Percentiles rank a stretch among this genome's conserved stretches.
phyloP scores from a whole-genome alignment of 2,113 vertebrate genomes.

The Dromaius novaehollandiae region DNA sequence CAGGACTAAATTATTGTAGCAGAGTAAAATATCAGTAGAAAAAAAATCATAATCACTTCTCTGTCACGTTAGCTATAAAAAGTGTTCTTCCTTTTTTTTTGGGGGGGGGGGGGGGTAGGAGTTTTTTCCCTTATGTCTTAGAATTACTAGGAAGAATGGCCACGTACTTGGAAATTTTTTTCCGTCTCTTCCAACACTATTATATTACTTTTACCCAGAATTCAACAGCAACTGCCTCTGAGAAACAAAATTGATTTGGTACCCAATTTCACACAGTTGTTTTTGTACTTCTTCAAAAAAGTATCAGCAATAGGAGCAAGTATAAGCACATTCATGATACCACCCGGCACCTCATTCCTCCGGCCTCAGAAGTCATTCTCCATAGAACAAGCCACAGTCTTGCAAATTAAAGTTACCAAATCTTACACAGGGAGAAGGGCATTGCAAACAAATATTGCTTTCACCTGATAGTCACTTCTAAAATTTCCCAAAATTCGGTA shows the following conservation, averaged over 20 bases:
- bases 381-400: neutral
- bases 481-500: neutral
- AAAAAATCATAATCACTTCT: neutral
- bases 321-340: neutral
- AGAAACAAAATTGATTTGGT: neutral
- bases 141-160: neutral
- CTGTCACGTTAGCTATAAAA: neutral
- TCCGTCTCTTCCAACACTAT: neutral
- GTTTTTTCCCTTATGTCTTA: neutral
- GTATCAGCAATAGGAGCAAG: neutral
- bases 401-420: neutral
- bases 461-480: neutral
- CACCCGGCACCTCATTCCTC: accelerated
- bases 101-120: no score
- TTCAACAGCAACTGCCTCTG: neutral
- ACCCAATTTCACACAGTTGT: neutral
- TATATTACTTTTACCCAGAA: neutral
- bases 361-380: neutral
- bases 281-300: neutral
- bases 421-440: neutral
- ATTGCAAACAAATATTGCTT: neutral
- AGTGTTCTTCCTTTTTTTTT: neutral
- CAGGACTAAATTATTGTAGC: neutral
- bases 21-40: neutral
- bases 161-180: neutral